A percentile compares a stretch with the other conserved stretches of the same genome.
These are phyloP conservation scores for Psammodynastes pulverulentus DNA, from an alignment of 2,113 vertebrate species.

Conservation along the genomic window DNA sequence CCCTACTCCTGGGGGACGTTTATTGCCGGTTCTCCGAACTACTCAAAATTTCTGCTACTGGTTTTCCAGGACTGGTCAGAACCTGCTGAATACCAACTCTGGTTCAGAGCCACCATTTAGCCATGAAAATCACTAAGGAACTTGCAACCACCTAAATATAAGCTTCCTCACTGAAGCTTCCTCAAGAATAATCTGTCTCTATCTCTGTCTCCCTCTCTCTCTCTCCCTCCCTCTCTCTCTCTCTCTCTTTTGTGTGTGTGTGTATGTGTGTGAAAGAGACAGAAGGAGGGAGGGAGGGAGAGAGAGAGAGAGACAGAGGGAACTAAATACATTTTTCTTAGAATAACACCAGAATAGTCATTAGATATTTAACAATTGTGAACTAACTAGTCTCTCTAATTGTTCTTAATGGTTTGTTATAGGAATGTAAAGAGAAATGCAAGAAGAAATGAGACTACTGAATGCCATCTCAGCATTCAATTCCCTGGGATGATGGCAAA, in stretches of 20 bases:
- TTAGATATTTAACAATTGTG: no score
- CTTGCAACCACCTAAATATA: not conserved
- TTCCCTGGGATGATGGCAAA: not conserved
- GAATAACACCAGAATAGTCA: not conserved
- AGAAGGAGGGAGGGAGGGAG: no score
- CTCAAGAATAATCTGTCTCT: not conserved
- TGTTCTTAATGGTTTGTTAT: not conserved
- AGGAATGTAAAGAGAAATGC: not conserved
- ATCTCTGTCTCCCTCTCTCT: not conserved
- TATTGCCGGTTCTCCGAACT: no score
- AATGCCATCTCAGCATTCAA: not conserved
- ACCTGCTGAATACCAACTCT: no score
- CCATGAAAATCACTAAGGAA: not conserved
- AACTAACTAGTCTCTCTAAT: not conserved
- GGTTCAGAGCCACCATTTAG: not conserved
- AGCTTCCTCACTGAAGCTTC: not conserved
- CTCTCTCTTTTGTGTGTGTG: no score
- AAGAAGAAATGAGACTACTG: not conserved
- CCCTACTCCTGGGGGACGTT: no score
- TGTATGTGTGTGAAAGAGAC: no score
- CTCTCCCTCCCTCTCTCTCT: not conserved
- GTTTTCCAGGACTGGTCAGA: no score
- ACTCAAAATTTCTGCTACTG: no score
- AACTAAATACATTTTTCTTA: not conserved
- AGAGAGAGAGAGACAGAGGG: no score